Base-by-base conservation (phyloP, 2,797 vertebrate species). In the Bradypus variegatus region DNA sequence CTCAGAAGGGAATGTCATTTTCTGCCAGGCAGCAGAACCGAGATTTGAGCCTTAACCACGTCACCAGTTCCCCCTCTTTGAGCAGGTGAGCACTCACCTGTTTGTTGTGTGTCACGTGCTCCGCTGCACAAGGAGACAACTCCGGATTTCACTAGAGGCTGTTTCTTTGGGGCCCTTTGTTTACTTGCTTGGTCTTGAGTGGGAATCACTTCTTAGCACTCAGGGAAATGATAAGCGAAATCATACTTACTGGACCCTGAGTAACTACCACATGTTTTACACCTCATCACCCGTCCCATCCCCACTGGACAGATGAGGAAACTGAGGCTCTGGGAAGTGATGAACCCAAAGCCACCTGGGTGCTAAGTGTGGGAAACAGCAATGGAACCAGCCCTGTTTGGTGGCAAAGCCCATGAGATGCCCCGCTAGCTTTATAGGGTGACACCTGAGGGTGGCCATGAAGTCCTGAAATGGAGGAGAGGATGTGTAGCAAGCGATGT, bases 81-180 rank as follows among this genome's bases (percentile, higher is more conserved):
- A 73, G 31, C 55, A 58, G 31, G 29, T 19, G 2, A 0, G 0
- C 14, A 2, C 5, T 60, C 5, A 2, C 55, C 25, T 62, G 36
- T 72, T 41, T 38, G 9, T 16, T 38, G 41, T 4, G 31, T 1
- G 7, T 45, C 25, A 50, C 14, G 7, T n/a, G 72, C 16, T 27
- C 53, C 65, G 27, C 27, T 53, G 41, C 69, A 85, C 19, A 78
- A 29, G 21, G n/a, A 27, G 23, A 12, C 48, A 14, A 45, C 31
- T 65, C 8, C 2, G 48, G 15, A 23, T 15, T 76, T 78, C 27
- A n/a, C 7, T 41, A 64, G 58, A 85, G 29, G 38, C 12, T 79
- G 45, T 88, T 78, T n/a, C 29, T 36, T 45, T n/a, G 33, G 84
- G 70, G 21, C 13, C 29, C 53, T 84, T 67, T 77, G 67, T 19